These are phyloP conservation scores for Cantharis nigra DNA, from an alignment of 2,888 invertebrate genomes.

Conservation along the genomic window DNA sequence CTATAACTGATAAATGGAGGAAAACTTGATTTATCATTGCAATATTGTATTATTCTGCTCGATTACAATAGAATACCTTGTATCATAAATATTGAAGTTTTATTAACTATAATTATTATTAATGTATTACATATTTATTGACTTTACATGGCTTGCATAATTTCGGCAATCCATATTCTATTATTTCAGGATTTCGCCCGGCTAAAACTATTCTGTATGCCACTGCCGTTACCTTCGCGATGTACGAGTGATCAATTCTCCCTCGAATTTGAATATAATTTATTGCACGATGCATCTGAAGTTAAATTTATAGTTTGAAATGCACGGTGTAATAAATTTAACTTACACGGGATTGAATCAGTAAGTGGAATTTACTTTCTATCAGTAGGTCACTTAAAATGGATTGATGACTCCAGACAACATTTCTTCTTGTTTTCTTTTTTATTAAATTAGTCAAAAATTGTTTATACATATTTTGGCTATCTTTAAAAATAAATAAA, in stretches of 20 bases:
- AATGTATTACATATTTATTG: not conserved
- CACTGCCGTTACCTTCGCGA: not conserved
- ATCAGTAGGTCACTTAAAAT: not conserved
- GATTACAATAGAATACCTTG: not conserved
- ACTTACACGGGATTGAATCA: not conserved
- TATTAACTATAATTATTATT: not conserved
- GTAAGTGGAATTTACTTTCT: not conserved
- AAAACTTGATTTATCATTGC: not conserved
- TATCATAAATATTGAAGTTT: not conserved
- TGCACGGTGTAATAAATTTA: not conserved
- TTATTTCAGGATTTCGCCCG: not conserved
- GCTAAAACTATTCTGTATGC: not conserved
- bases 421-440: not conserved
- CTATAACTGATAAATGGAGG: not conserved
- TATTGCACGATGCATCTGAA: not conserved
- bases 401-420: not conserved
- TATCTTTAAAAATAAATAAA: not conserved
- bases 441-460: not conserved
- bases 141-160: not conserved
- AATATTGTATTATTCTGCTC: not conserved
- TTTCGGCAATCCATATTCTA: not conserved
- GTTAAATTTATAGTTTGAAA: not conserved
- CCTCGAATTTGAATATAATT: not conserved
- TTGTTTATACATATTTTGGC: not conserved
- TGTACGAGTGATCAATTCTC: not conserved